Evolutionary conservation across 35 echinoderm and acorn worm genomes (phyloP), one percentile per base, ranked within the genome.

Genomic region (Strongylocentrotus purpuratus): DNA sequence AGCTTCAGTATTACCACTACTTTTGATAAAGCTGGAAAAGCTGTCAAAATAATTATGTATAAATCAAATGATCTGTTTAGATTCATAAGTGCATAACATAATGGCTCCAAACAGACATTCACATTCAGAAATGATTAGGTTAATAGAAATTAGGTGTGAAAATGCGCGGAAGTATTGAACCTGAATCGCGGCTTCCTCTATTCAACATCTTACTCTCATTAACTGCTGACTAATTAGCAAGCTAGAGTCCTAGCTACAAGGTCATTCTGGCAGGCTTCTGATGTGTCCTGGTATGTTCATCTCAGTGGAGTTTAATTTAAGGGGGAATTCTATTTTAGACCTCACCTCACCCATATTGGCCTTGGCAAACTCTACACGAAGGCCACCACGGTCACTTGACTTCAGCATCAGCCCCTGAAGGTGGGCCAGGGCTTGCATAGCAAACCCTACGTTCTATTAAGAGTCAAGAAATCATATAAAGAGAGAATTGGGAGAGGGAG

Each of bases 341-440:
- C 95, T 95, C 96, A 99, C 98, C 96, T 99, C 98, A 95, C 98
- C 98, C 98, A 99, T 99, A 94, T 99, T 99, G 86, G 97, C 95
- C 91, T 97, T 99, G 46, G 98, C 98, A 97, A 99, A 99, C 92
- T 99, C 98, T 41, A 99, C 96, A 86, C 98, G 88, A 35, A 99
- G 95, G 45, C 98, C 98, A 32, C 98, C 98, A 22, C 98, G 92
- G 92, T 99, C 98, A 92, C 98, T 99, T 48, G 97, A 98, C 90
- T 95, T 94, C 92, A 99, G 92, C 88, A 97, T 94, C 46, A 94
- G 86, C 33, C 98, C 98, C 70, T 99, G 98, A 85, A 99, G 95
- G 86, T 97, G 95, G 45, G 96, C 95, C 48, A 98, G 95, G 50
- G 98, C 98, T 95, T 99, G 98, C 94, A 94, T 97, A 91, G 98